Conservation (phyloP, 2,113 vertebrate species). For the Nestor notabilis region DNA sequence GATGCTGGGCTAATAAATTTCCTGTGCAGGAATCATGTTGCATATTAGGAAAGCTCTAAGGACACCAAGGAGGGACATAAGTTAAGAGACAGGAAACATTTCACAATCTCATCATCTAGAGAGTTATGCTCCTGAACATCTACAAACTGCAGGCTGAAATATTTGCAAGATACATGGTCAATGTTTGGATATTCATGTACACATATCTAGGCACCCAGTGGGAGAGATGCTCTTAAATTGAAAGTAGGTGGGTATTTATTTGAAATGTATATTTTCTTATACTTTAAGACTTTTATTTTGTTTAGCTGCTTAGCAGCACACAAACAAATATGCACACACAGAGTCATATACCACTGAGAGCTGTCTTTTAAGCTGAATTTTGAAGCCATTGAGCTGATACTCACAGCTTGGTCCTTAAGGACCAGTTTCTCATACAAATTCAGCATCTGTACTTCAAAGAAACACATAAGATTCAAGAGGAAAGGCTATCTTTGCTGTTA, state of each 20-base stretch:
- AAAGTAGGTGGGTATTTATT: not conserved
- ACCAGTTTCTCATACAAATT: not conserved
- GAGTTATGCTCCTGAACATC: not conserved
- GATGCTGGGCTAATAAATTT: not conserved
- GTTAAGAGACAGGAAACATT: not conserved
- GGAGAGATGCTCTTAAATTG: not conserved
- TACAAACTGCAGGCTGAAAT: not conserved
- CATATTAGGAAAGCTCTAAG: not conserved
- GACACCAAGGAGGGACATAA: not conserved
- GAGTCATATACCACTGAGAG: not conserved
- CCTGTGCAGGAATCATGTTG: not conserved
- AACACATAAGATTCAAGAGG: not conserved
- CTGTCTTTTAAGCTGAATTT: not conserved
- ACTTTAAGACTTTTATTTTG: not conserved
- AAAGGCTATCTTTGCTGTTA: not conserved
- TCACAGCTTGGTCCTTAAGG: not conserved
- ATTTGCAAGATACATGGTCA: not conserved
- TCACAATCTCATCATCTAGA: not conserved
- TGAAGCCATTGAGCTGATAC: not conserved
- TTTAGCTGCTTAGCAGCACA: not conserved
- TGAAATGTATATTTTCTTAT: not conserved
- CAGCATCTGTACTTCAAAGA: not conserved
- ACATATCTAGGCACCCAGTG: not conserved
- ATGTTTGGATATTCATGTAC: not conserved
- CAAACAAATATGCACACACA: not conserved